Evolutionary conservation across 2,113 vertebrate genomes (phyloP), one percentile per base, ranked within the genome.

Genomic region (Anas platyrhynchos): DNA sequence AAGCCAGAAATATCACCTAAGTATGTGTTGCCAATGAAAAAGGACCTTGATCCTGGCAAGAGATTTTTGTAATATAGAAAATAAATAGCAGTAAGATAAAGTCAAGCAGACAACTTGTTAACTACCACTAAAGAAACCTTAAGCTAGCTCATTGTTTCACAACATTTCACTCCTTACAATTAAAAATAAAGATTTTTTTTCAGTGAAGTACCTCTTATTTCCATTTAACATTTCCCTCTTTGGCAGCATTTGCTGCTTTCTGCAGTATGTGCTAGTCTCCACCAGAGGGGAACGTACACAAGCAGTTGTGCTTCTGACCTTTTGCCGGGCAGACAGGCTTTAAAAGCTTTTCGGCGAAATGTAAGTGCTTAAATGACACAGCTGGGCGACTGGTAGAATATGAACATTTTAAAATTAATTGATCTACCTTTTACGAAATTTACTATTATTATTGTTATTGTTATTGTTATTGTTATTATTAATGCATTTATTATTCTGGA

Each of bases 271-370:
- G 5, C 2, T 38, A 23, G 5, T 68, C 1, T 17, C 97, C 97
- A 97, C 88, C 58, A 98, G 98, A 98, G 97, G 97, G 96, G 13
- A 95, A 92, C 68, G 61, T 91, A 52, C 16, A 82, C 96, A 95
- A 97, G 68, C 76, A 88, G 21, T 93, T 97, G 59, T 58, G 22
- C 31, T 72, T 88, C 48, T 65, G 14, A 9, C 52, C 14, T 22
- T 17, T 62, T 32, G 8, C 29, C 8, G 3, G 1, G 17, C 46
- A 75, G 34, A 34, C 7, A 67, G 7, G 5, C 7, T 68, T 52
- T 58, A 65, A 41, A 41, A 41, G 1, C 23, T 79, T 87, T 48
- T 12, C 21, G 46, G 21, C 27, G 43, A 83, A 67, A 52, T 32
- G 4, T 7, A 73, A 66, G 15, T 7, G 18, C 21, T 65, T 43